Percentiles rank a stretch among this genome's conserved stretches.
These are phyloP conservation scores for Xiphydria camelus DNA, from an alignment of 2,888 invertebrate genomes.

Conservation along the genomic window DNA sequence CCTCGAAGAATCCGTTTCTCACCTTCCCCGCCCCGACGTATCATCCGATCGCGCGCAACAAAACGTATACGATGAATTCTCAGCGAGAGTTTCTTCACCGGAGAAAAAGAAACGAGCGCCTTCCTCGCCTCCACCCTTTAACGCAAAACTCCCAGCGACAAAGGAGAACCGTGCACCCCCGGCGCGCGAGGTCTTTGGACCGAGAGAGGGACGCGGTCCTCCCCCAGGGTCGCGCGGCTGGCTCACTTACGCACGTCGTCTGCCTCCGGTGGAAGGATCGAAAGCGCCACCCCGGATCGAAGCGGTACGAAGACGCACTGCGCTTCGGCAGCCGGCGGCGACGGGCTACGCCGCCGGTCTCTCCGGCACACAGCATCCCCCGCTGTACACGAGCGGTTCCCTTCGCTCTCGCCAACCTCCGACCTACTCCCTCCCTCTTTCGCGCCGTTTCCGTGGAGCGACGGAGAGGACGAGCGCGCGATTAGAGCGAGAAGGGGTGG, in stretches of 20 bases:
- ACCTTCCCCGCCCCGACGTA: no score
- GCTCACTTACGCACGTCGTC: not conserved
- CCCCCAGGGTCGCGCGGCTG: no score
- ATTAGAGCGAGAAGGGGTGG: slow-evolving; percentile 14
- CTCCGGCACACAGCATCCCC: slow-evolving; percentile 2
- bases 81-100: no score
- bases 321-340: slow-evolving; percentile 11
- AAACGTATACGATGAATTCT: no score
- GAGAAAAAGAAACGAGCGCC: no score
- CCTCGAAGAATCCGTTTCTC: no score
- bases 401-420: slow-evolving; percentile 5
- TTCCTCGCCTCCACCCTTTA: no score
- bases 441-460: not conserved
- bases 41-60: no score
- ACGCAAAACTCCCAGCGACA: no score
- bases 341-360: not conserved
- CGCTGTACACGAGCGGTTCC: slow-evolving; percentile 2
- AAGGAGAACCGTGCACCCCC: no score
- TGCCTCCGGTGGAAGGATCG: not conserved
- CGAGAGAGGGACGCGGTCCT: no score
- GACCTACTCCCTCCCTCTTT: not conserved
- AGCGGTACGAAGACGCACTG: slow-evolving; percentile 9
- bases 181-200: no score
- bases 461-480: slow-evolving; percentile 9
- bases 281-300: slow-evolving; percentile 27